Evolutionary conservation across 2,797 vertebrate genomes (phyloP), one percentile per base, ranked within the genome.

Genomic region (Scomberomorus guttatus): DNA sequence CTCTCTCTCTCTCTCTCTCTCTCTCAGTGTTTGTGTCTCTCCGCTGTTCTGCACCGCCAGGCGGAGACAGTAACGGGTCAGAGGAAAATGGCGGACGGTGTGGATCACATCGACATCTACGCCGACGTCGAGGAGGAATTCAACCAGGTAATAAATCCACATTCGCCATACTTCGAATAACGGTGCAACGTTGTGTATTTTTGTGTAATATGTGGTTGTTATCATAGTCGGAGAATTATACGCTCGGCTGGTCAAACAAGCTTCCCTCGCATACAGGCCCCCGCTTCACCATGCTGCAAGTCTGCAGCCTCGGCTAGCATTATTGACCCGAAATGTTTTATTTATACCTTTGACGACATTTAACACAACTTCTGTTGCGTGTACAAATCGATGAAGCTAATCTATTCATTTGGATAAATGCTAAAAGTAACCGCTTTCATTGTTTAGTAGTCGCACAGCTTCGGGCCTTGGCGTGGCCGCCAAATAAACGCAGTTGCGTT

Each of bases 41-140:
- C 15, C 39, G 71, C 24, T 3, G 70, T 48, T 65, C 70, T 73
- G 74, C 79, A 79, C 60, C 69, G 79, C 64, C 74, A 37, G 61
- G 78, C 83, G 63, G 85, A 87, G 60, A 83, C 32, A 79, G 88
- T 48, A 77, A 79, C 87, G 86, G 93, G 79, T 66, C 69, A 78
- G 87, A 82, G 89, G 95, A 97, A 97, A 95, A 99, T 99, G 98
- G 98, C 98, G 95, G 98, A 99, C 96, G 98, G 98, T 82, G 98
- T 99, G 91, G 98, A 99, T 94, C 98, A 99, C 82, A 99, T 99
- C 93, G 98, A 99, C 52, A 99, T 99, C 85, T 99, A 99, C 94
- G 98, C 98, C 82, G 98, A 99, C 89, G 97, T 99, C 60, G 98
- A 98, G 89, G 98, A 99, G 89, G 98, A 99, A 86, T 99, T 99